A percentile compares a stretch with the other conserved stretches of the same genome.
Conservation (phyloP, 2,797 vertebrate genomes). For the Oreochromis grahami region DNA sequence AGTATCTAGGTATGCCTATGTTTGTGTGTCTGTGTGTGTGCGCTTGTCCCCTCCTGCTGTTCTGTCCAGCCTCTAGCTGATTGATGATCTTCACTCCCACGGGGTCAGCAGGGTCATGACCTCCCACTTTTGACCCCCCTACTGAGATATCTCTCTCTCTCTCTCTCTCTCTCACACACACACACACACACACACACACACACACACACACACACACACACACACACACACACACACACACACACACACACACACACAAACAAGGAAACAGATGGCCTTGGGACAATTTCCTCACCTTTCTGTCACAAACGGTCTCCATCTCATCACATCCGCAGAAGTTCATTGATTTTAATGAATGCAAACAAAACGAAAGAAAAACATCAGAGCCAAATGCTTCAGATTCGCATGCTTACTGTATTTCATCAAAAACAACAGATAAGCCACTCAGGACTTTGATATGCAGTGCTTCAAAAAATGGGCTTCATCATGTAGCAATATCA, state of each 20-base stretch:
- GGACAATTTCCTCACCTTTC: constrained; percentile 70
- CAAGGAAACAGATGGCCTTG: constrained; percentile 73
- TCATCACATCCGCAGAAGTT: background rate
- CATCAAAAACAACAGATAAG: background rate
- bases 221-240: background rate
- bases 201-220: background rate
- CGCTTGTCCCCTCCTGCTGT: constrained; percentile 62
- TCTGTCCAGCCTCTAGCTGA: constrained; percentile 76
- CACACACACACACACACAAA: constrained; percentile 9
- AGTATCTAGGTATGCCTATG: background rate
- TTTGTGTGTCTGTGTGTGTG: constrained; percentile 13
- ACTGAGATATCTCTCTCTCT: constrained; percentile 48
- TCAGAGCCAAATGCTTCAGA: background rate
- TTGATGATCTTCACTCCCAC: constrained; percentile 82
- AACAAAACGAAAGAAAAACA: background rate
- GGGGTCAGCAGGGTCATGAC: constrained; percentile 78
- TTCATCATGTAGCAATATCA: background rate
- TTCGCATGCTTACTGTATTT: background rate
- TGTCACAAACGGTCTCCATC: constrained; percentile 14
- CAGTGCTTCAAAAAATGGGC: background rate
- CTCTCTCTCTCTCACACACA: background rate
- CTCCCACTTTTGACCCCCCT: constrained; percentile 78
- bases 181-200: constrained; percentile 14
- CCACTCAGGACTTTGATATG: background rate
- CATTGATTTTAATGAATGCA: background rate